A percentile compares a stretch with the other conserved stretches of the same genome.
These are phyloP conservation scores for Chiloscyllium punctatum DNA, from an alignment of 2,797 vertebrate genomes.

Conservation along the genomic window DNA sequence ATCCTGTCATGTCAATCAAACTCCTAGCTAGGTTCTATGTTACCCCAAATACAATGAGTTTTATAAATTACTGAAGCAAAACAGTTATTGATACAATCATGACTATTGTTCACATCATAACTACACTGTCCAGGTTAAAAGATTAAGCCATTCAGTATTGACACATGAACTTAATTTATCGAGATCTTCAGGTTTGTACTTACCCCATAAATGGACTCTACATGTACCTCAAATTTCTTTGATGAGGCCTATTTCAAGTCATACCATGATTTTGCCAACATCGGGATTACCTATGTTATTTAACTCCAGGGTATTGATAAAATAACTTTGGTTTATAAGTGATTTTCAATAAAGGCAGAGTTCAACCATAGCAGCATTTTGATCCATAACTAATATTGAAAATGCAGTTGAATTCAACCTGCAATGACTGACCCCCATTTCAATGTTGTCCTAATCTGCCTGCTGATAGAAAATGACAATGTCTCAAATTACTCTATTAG, in stretches of 20 bases:
- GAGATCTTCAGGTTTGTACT: slow-evolving; percentile 11
- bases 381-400: neutral
- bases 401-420: neutral
- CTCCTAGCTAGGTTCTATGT: neutral
- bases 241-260: slow-evolving; percentile 1
- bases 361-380: neutral
- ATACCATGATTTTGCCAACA: neutral
- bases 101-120: neutral
- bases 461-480: neutral
- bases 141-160: neutral
- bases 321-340: neutral
- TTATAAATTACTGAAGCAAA: neutral
- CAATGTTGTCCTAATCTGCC: neutral
- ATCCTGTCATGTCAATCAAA: slow-evolving; percentile 1
- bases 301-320: slow-evolving; percentile 15
- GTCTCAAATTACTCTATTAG: neutral
- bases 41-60: neutral
- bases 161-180: neutral
- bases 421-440: neutral
- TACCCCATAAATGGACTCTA: slow-evolving; percentile 3
- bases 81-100: neutral
- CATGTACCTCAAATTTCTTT: neutral
- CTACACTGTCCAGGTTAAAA: neutral
- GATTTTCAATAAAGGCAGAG: neutral
- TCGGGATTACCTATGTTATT: neutral